phyloP scores from a whole-genome alignment of 2,888 invertebrate genomes.

The Acleris holmiana region DNA sequence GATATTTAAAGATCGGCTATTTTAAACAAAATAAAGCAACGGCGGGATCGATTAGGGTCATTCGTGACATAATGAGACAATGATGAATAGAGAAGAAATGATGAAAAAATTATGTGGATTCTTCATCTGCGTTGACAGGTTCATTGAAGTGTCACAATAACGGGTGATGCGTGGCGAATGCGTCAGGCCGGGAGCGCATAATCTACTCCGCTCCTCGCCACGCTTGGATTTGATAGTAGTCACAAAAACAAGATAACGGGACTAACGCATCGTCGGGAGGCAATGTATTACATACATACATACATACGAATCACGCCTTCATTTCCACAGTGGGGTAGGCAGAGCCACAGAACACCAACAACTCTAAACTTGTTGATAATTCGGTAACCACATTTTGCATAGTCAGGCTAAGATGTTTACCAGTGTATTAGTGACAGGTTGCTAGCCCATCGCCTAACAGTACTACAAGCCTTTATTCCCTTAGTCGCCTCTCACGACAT shows the following conservation, averaged over 20 bases:
- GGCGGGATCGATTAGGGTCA: constrained; percentile 62
- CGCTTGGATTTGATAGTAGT: constrained; percentile 39
- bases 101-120: constrained; percentile 50
- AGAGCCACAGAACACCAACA: no score
- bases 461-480: no score
- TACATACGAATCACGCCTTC: no score
- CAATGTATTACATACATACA: no score
- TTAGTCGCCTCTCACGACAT: no score
- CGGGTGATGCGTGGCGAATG: constrained; percentile 57
- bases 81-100: constrained; percentile 7
- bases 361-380: no score
- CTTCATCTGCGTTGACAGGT: constrained; percentile 53
- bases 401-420: no score
- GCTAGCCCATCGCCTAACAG: no score
- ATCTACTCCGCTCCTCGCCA: constrained; percentile 51
- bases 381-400: no score
- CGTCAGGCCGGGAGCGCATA: constrained; percentile 55
- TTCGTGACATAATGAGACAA: constrained; percentile 27
- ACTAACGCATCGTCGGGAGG: constrained; percentile 46
- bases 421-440: no score
- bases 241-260: constrained; percentile 68
- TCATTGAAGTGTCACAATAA: constrained; percentile 48
- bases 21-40: constrained; percentile 44
- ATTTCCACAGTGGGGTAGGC: no score
- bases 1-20: constrained; percentile 46